phyloP scores from a whole-genome alignment of 2,113 vertebrate species.

The Microtus richardsoni region DNA sequence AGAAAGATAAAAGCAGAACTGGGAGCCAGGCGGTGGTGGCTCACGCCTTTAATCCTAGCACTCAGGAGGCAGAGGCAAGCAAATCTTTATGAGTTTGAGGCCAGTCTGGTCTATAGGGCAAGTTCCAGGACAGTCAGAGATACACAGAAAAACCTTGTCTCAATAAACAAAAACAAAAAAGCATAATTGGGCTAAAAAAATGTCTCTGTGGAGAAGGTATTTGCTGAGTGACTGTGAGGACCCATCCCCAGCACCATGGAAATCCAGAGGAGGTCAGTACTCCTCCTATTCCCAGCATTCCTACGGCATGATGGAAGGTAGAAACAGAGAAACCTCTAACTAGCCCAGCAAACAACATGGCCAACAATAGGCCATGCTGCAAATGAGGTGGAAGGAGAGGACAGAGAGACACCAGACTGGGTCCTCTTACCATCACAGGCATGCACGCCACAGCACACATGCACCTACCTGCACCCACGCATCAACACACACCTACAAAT shows the following conservation, averaged over 20 bases:
- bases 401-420: not conserved
- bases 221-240: not conserved
- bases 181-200: not conserved
- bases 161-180: too few relatives aligned
- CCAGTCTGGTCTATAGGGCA: too few relatives aligned
- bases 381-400: not conserved
- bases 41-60: too few relatives aligned
- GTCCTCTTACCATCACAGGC: not conserved
- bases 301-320: not conserved
- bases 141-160: too few relatives aligned
- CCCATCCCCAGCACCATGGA: not conserved
- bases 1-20: not conserved
- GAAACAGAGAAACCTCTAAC: too few relatives aligned
- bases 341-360: not conserved
- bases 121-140: too few relatives aligned
- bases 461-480: not conserved
- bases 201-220: too few relatives aligned
- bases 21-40: too few relatives aligned
- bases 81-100: too few relatives aligned
- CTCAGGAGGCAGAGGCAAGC: too few relatives aligned
- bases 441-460: not conserved
- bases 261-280: not conserved
- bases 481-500: not conserved
- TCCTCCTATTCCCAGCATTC: not conserved
- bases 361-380: not conserved